Percentiles rank a stretch among this genome's conserved stretches.
phyloP scores from a whole-genome alignment of 2,888 invertebrate genomes.

The Sinhomidia bicolor region DNA sequence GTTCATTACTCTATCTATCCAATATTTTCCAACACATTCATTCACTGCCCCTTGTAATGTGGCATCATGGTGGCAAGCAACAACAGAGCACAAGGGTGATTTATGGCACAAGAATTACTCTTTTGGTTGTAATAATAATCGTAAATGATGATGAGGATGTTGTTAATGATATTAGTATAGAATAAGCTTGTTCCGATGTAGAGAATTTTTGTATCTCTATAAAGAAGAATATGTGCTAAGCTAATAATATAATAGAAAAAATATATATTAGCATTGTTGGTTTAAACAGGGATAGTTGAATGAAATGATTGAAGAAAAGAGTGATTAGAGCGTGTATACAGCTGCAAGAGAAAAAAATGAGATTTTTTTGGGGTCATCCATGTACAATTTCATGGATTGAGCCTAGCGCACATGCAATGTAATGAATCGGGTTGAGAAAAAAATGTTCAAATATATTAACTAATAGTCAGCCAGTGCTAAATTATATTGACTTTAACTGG shows the following conservation, averaged over 20 bases:
- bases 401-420: background rate
- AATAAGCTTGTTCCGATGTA: background rate
- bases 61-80: constrained; percentile 16
- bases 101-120: constrained; percentile 58
- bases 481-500: background rate
- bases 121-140: constrained; percentile 63
- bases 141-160: constrained; percentile 56
- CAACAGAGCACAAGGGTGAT: constrained; percentile 36
- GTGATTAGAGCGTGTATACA: background rate
- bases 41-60: background rate
- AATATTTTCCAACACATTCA: too few species aligned
- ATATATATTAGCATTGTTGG: background rate
- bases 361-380: background rate
- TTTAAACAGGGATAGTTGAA: background rate
- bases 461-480: background rate
- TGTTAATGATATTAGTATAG: constrained; percentile 30
- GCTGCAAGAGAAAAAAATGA: background rate
- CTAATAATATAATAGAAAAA: too few species aligned
- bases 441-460: background rate
- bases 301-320: constrained; percentile 16
- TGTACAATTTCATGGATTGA: background rate
- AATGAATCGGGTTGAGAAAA: background rate
- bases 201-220: too few species aligned
- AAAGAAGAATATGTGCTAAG: too few species aligned
- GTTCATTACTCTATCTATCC: constrained; percentile 37